These are phyloP conservation scores for Serilophus lunatus DNA, from an alignment of 2,113 vertebrate species.

Conservation along the genomic window DNA sequence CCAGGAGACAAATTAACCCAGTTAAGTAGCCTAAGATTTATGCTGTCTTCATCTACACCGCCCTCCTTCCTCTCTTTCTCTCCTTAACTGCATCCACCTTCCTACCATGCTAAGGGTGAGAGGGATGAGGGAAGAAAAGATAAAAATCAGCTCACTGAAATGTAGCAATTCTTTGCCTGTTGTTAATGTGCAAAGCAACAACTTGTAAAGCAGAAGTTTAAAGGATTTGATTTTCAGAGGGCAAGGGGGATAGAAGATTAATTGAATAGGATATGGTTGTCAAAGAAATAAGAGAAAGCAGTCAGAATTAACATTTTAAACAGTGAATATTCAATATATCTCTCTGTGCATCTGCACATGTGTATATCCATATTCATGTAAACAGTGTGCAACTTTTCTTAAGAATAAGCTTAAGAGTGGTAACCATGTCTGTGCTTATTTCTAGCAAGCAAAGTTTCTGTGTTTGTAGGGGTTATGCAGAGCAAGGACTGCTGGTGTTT, in stretches of 20 bases:
- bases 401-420: background rate
- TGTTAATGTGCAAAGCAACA: background rate
- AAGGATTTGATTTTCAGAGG: background rate
- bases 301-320: background rate
- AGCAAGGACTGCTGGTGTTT: background rate
- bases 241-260: background rate
- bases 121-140: background rate
- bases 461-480: background rate
- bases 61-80: background rate
- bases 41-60: background rate
- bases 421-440: too few species aligned
- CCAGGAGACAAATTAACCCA: constrained; percentile 8
- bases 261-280: background rate
- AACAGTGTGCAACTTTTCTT: background rate
- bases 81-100: background rate
- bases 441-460: background rate
- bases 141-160: background rate
- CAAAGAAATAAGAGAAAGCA: background rate
- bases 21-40: background rate
- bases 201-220: background rate
- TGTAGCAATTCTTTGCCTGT: background rate
- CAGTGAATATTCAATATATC: background rate
- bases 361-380: background rate
- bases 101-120: background rate
- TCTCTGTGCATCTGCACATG: background rate